Percentiles rank a stretch among this genome's conserved stretches.
phyloP scores from a whole-genome alignment of 2,797 vertebrate species.

The Crenichthys baileyi region DNA sequence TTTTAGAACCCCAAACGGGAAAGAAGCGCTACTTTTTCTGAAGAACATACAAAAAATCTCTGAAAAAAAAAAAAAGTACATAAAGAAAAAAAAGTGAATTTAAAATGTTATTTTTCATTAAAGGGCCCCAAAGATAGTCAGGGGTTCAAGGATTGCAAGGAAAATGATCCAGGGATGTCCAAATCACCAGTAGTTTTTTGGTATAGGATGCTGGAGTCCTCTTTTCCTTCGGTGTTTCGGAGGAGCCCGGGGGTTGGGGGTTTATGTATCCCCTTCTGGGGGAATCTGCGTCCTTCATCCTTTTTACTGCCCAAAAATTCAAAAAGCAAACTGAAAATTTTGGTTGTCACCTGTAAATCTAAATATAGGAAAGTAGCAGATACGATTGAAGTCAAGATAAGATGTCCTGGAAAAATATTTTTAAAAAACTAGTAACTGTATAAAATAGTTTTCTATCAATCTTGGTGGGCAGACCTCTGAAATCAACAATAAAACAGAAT shows the following conservation, averaged over 20 bases:
- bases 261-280: constrained; percentile 77
- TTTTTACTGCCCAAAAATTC: too few species aligned
- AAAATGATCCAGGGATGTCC: neutral
- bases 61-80: neutral
- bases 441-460: neutral
- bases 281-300: constrained; percentile 28
- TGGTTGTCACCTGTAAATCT: neutral
- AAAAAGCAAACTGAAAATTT: too few species aligned
- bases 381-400: neutral
- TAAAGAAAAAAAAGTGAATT: neutral
- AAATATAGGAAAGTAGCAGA: neutral
- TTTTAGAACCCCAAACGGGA: too few species aligned
- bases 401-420: neutral
- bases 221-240: constrained; percentile 51
- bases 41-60: constrained; percentile 13
- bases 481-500: too few species aligned
- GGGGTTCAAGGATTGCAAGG: neutral
- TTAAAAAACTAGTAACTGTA: neutral
- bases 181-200: constrained; percentile 40
- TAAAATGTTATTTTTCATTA: too few species aligned
- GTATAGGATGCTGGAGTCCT: constrained; percentile 57
- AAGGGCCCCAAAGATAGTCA: neutral
- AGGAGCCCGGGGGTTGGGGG: constrained; percentile 64
- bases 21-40: constrained; percentile 29
- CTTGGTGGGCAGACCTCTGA: neutral